Percentiles rank a stretch among this genome's conserved stretches.
These are phyloP conservation scores for Calliscelio sp. DNA, from an alignment of 2,888 invertebrate genomes.

Conservation along the genomic window DNA sequence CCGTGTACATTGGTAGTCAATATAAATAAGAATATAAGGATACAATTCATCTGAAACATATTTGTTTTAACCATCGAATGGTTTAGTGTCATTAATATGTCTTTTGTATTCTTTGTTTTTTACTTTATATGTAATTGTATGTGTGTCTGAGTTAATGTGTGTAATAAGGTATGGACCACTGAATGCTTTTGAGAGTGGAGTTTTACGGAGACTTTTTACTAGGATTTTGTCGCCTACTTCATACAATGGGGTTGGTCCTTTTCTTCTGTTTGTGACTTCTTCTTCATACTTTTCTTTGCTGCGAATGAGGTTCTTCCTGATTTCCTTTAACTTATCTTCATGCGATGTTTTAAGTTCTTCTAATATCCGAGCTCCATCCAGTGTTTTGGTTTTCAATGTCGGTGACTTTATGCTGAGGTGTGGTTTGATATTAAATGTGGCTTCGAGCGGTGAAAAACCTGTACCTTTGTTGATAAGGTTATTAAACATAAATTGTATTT, in stretches of 20 bases:
- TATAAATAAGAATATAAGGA: background rate
- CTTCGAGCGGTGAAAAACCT: background rate
- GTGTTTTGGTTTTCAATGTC: background rate
- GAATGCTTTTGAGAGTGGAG: constrained; percentile 5
- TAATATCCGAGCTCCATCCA: background rate
- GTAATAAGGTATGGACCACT: constrained; percentile 13
- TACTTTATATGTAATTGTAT: constrained; percentile 7
- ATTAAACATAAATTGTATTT: constrained; percentile 10
- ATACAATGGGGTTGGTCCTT: constrained; percentile 6
- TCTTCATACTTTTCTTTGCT: constrained; percentile 17
- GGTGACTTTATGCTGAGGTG: background rate
- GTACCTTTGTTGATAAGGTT: background rate
- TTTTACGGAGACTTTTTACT: background rate
- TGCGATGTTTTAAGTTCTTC: background rate
- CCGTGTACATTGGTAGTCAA: background rate
- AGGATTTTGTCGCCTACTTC: constrained; percentile 9
- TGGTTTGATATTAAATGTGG: background rate
- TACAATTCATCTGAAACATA: background rate
- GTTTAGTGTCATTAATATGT: constrained; percentile 16
- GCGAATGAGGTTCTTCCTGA: constrained; percentile 4
- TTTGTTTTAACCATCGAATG: background rate
- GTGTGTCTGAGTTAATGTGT: constrained; percentile 4
- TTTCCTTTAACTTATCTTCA: background rate
- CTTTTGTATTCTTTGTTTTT: background rate
- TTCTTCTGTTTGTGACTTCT: constrained; percentile 15